Conservation (phyloP, 2,113 vertebrate species). For the Geococcyx californianus region DNA sequence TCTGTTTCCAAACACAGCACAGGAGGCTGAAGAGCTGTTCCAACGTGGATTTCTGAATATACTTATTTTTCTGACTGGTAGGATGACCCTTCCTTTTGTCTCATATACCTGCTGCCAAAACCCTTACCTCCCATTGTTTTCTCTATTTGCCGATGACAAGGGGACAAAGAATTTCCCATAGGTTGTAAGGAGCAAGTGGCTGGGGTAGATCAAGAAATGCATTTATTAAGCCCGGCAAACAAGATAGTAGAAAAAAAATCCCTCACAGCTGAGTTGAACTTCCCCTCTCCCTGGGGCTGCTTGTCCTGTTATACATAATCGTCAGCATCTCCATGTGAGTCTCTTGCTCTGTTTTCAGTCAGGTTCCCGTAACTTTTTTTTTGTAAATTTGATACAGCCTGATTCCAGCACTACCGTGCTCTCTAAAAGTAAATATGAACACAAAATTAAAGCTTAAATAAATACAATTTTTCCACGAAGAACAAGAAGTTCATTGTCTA, state of each 20-base stretch:
- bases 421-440: conserved; percentile 50
- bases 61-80: background rate
- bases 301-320: background rate
- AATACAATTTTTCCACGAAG: conserved; percentile 66
- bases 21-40: background rate
- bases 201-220: background rate
- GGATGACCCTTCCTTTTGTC: background rate
- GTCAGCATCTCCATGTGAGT: background rate
- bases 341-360: conserved; percentile 10
- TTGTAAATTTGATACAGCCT: background rate
- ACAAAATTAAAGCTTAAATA: conserved; percentile 61
- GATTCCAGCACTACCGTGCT: background rate
- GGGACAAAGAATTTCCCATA: background rate
- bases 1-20: background rate
- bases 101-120: background rate
- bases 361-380: background rate
- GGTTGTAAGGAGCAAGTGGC: background rate
- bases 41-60: background rate
- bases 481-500: conserved; percentile 77
- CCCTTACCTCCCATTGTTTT: rapidly evolving
- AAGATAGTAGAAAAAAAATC: background rate
- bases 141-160: background rate
- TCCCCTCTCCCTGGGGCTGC: background rate
- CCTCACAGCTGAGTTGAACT: background rate
- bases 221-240: background rate